Conservation (phyloP, 2,888 invertebrate species). For the Philopedon plagiatum region DNA sequence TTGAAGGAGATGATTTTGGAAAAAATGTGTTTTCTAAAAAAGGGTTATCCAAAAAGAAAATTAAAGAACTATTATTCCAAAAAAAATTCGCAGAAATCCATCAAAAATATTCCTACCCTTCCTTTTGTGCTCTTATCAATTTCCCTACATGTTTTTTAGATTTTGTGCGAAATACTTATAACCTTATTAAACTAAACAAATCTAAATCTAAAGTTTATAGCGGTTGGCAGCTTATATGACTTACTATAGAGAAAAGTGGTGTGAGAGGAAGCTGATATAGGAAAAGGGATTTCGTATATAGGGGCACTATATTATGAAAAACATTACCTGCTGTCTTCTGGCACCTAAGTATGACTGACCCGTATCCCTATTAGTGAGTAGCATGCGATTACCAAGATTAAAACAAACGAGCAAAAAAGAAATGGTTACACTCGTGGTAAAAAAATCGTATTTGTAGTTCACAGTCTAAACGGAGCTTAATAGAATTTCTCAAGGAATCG, state of each 20-base stretch:
- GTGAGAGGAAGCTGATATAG: conserved; percentile 45
- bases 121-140: too few relatives aligned
- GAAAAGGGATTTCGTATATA: conserved; percentile 32
- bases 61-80: too few relatives aligned
- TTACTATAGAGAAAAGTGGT: conserved; percentile 43
- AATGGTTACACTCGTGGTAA: neutral
- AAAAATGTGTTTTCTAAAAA: too few relatives aligned
- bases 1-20: too few relatives aligned
- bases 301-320: conserved; percentile 44
- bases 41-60: too few relatives aligned
- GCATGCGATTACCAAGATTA: conserved; percentile 27
- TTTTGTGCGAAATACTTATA: conserved; percentile 4
- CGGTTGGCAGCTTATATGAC: conserved; percentile 46
- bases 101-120: too few relatives aligned
- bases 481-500: too few relatives aligned
- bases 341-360: conserved; percentile 49
- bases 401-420: conserved; percentile 17
- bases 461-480: too few relatives aligned
- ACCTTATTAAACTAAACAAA: conserved; percentile 6
- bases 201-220: conserved; percentile 34
- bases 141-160: neutral
- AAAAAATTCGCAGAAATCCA: too few relatives aligned
- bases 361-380: conserved; percentile 43
- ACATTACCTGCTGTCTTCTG: conserved; percentile 47
- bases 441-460: too few relatives aligned